Evolutionary conservation across 2,888 invertebrate genomes (phyloP).

Genomic region (Agrochola lychnidis): DNA sequence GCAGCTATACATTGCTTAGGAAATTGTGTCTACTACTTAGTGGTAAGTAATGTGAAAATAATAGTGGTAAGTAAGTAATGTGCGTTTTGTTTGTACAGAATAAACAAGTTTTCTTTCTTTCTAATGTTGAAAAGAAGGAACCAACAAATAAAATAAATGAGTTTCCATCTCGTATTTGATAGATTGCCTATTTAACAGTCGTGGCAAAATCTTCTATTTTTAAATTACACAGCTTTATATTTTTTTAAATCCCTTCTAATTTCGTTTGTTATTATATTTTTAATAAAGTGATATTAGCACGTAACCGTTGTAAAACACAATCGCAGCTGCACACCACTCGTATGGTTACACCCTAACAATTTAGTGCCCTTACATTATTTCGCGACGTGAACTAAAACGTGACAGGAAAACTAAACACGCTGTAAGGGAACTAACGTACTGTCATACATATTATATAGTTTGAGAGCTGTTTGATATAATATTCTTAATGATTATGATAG

Average conservation of each 20-base stretch:
- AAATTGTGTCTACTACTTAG: background rate
- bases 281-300: background rate
- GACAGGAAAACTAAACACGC: slow-evolving; percentile 67
- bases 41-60: background rate
- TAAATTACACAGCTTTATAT: background rate
- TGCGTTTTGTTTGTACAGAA: no score
- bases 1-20: no score
- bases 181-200: background rate
- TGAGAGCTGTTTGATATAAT: slow-evolving; percentile 64
- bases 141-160: background rate
- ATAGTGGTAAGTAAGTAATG: no score
- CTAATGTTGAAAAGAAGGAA: background rate
- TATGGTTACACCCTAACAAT: slow-evolving; percentile 66
- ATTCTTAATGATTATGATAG: slow-evolving; percentile 64
- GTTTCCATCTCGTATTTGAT: background rate
- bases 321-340: slow-evolving; percentile 16
- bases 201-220: no score
- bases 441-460: slow-evolving; percentile 74
- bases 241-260: background rate
- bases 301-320: background rate
- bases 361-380: slow-evolving; percentile 76
- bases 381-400: slow-evolving; percentile 72
- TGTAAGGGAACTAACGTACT: slow-evolving; percentile 63
- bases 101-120: no score
- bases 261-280: background rate